These are phyloP conservation scores for Troglohyphantes excavatus DNA, from an alignment of 2,888 invertebrate genomes.

Conservation along the genomic window DNA sequence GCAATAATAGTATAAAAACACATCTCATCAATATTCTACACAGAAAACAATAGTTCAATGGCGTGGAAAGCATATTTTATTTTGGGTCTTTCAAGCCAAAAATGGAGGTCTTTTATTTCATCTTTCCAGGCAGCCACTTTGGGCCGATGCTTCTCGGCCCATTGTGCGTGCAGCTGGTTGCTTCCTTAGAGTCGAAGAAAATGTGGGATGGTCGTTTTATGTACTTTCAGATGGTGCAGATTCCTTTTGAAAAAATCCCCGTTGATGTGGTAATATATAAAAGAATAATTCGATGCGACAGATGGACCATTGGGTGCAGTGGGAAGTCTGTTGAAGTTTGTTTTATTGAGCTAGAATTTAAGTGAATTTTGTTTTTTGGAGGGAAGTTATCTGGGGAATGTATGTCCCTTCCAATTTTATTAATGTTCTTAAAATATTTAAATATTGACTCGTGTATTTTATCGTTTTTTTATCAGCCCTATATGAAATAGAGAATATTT, in stretches of 20 bases:
- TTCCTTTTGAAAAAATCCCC: neutral
- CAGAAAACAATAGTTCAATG: constrained; percentile 56
- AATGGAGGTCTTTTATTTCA: constrained; percentile 54
- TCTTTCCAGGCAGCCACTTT: constrained; percentile 6
- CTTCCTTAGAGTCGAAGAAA: constrained; percentile 19
- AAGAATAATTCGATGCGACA: neutral
- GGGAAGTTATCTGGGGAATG: too few species aligned
- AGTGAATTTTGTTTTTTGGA: too few species aligned
- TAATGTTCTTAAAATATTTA: too few species aligned
- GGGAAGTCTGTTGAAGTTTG: neutral
- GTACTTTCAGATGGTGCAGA: constrained; percentile 12
- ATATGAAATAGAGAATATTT: too few species aligned
- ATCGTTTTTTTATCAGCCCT: too few species aligned
- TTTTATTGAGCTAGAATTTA: neutral
- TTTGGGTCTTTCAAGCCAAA: constrained; percentile 36
- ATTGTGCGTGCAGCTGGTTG: constrained; percentile 28
- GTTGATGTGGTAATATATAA: neutral
- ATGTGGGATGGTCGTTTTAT: constrained; percentile 18
- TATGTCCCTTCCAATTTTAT: too few species aligned
- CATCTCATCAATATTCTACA: constrained; percentile 43
- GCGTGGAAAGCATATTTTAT: constrained; percentile 59
- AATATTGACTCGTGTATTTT: too few species aligned
- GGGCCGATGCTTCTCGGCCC: constrained; percentile 34
- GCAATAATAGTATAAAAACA: constrained; percentile 54
- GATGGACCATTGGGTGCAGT: neutral